These are phyloP conservation scores for Lampropteryx suffumata DNA, from an alignment of 2,888 invertebrate species.

Conservation along the genomic window DNA sequence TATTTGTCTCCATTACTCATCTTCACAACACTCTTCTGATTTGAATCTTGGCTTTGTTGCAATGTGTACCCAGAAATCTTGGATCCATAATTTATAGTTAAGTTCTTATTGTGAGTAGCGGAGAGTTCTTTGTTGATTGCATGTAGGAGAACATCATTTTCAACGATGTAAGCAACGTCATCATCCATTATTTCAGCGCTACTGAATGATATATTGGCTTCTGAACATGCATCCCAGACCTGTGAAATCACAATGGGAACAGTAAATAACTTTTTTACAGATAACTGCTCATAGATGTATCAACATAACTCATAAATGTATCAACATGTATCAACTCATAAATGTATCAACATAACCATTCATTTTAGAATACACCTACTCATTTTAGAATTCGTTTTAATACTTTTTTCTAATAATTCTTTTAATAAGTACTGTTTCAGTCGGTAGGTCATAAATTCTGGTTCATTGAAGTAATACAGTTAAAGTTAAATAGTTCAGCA, in stretches of 20 bases:
- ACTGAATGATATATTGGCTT: conserved; percentile 93
- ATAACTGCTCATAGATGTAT: too few species aligned
- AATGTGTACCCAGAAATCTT: conserved; percentile 86
- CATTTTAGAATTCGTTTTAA: too few species aligned
- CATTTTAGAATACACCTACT: too few species aligned
- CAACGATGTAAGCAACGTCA: conserved; percentile 95
- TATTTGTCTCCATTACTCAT: conserved; percentile 86
- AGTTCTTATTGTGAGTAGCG: conserved; percentile 72
- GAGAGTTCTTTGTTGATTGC: conserved; percentile 86
- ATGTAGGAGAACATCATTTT: conserved; percentile 94
- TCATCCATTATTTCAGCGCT: conserved; percentile 86
- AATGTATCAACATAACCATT: too few species aligned
- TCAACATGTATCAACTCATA: too few species aligned
- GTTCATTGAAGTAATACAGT: too few species aligned
- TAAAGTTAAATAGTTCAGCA: too few species aligned
- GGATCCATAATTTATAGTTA: conserved; percentile 86
- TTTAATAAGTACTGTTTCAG: too few species aligned
- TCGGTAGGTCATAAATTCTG: too few species aligned
- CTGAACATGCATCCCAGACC: conserved; percentile 97
- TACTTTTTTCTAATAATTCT: too few species aligned
- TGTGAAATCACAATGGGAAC: conserved; percentile 53
- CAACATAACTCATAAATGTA: too few species aligned
- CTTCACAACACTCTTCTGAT: conserved; percentile 69
- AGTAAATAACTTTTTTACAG: background rate
- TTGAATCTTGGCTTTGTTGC: conserved; percentile 57